These are phyloP conservation scores for Plutella xylostella DNA, from an alignment of 2,888 invertebrate genomes.

Conservation along the genomic window DNA sequence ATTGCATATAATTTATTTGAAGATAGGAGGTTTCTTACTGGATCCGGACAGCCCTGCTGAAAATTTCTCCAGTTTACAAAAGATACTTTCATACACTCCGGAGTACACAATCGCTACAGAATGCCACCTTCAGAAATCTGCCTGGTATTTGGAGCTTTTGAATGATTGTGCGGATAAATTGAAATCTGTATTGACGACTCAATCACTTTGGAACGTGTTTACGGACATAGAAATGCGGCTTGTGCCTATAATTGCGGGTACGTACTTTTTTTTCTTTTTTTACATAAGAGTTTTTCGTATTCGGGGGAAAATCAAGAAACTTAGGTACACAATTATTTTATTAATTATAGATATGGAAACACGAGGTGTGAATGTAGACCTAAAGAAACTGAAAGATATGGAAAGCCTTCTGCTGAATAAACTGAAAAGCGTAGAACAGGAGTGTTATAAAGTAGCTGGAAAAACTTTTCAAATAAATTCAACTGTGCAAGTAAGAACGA, in stretches of 20 bases:
- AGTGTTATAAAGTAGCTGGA: conserved; percentile 47
- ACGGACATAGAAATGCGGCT: conserved; percentile 53
- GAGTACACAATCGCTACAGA: conserved; percentile 38
- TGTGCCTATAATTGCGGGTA: conserved; percentile 52
- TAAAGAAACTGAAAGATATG: conserved; percentile 38
- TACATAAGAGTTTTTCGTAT: no score
- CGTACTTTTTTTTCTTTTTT: no score
- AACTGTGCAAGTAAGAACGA: conserved; percentile 41
- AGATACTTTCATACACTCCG: conserved; percentile 28
- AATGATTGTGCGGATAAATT: conserved; percentile 28
- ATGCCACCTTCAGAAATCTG: conserved; percentile 36
- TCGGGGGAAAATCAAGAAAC: no score
- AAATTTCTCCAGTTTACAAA: conserved; percentile 40
- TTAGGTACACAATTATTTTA: no score
- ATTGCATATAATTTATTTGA: no score
- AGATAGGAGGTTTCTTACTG: conserved; percentile 52
- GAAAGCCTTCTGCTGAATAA: conserved; percentile 32
- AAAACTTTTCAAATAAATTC: conserved; percentile 51
- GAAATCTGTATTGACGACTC: conserved; percentile 26
- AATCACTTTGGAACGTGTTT: conserved; percentile 48
- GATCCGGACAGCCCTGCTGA: conserved; percentile 51
- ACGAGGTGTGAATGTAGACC: conserved; percentile 41
- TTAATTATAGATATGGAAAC: conserved; percentile 57
- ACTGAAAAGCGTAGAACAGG: conserved; percentile 37
- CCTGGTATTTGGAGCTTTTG: conserved; percentile 37